Evolutionary conservation across 2,797 vertebrate species (phyloP).

Genomic region (Passerculus sandwichensis): DNA sequence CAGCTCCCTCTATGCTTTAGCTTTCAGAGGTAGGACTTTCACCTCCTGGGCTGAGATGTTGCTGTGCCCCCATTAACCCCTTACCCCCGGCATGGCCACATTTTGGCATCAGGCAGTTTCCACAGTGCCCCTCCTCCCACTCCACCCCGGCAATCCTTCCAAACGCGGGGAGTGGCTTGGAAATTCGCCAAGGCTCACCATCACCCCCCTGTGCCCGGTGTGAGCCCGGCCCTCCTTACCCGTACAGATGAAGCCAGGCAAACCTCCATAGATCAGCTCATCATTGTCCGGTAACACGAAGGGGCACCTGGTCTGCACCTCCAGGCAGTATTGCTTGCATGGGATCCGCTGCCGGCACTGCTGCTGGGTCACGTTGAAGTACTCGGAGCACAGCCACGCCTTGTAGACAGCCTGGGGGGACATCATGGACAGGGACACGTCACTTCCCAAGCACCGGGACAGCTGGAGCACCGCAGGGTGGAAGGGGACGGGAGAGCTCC

Average conservation of each 20-base stretch:
- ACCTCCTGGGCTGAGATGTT: accelerated
- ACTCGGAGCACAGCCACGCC: slow-evolving; percentile 89
- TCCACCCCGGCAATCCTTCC: accelerated
- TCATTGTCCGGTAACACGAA: slow-evolving; percentile 89
- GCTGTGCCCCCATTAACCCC: neutral
- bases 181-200: neutral
- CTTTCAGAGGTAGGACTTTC: neutral
- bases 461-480: accelerated
- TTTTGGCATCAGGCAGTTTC: accelerated
- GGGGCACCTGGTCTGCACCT: slow-evolving; percentile 88
- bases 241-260: slow-evolving; percentile 89
- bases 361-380: slow-evolving; percentile 86
- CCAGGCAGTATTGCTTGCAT: slow-evolving; percentile 89
- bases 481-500: neutral
- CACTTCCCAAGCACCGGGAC: accelerated
- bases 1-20: neutral
- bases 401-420: slow-evolving; percentile 84
- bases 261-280: slow-evolving; percentile 87
- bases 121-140: neutral
- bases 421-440: neutral
- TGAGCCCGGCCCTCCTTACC: slow-evolving; percentile 72
- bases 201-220: neutral
- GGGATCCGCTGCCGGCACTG: slow-evolving; percentile 86
- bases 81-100: accelerated
- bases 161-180: accelerated